Evolutionary conservation across 2,113 vertebrate genomes (phyloP), one percentile per base, ranked within the genome.

Genomic region (Pithys albifrons): DNA sequence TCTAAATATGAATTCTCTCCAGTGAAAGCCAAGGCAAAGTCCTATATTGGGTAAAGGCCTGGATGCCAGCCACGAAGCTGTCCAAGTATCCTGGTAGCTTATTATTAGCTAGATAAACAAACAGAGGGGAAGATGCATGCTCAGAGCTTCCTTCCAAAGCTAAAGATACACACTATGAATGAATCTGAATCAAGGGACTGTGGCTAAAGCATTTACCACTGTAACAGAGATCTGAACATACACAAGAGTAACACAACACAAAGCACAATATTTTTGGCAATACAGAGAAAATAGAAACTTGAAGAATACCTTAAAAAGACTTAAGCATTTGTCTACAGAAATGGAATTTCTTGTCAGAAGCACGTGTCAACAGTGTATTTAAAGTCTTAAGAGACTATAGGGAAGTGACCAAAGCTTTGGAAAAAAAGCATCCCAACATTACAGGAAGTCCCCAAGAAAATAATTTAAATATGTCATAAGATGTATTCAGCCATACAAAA

Each of bases 101-200:
- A 93, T 97, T 93, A 95, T 97, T 95, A 97, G 94, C 85, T 85
- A 86, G 71, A 85, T 85, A 97, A 97, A 95, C 85, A 97, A 96
- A 96, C 85, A 91, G 81, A 66, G 18, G n/a, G 66, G 46, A 92
- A 93, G 64, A 80, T 90, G 37, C 79, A 69, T 85, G 54, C 67
- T 85, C 75, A 88, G 82, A 90, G 82, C 58, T 94, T 96, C 91
- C 79, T 92, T 90, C 71, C 75, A 95, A 85, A 91, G 78, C 88
- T 90, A 94, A 89, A 91, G 88, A 96, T 82, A 91, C 5, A 73
- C 62, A 37, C 67, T 92, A 88, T 96, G 95, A 97, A 94, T 95
- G 91, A 85, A 79, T 15, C 24, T 10, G 49, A 83, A 31, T 85
- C 37, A 41, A 85, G 52, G 73, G 49, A 91, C 62, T 19, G n/a